Conservation (phyloP, 2,888 invertebrate species). For the Spialia ferax region DNA sequence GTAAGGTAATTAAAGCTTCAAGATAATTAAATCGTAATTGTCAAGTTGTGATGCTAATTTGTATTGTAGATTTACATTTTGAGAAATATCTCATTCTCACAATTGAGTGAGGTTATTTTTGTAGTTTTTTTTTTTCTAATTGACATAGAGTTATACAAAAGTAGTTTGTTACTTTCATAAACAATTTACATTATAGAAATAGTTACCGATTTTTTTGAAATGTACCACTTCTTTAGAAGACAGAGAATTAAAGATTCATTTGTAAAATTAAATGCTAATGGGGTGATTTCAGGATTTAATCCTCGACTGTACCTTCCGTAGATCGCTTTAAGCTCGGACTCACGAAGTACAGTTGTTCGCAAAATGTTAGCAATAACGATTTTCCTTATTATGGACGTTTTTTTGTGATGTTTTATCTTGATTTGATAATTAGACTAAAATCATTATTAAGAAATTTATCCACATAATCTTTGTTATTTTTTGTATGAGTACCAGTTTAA, state of each 20-base stretch:
- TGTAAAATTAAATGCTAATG: conserved; percentile 83
- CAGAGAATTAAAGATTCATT: conserved; percentile 78
- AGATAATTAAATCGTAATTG: no score
- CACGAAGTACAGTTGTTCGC: conserved; percentile 56
- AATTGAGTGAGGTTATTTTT: background rate
- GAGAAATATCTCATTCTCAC: conserved; percentile 21
- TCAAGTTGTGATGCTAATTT: conserved; percentile 37
- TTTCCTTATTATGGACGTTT: background rate
- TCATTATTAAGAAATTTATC: no score
- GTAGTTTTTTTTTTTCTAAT: background rate
- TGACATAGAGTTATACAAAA: background rate
- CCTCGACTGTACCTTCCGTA: conserved; percentile 65
- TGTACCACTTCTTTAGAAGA: conserved; percentile 52
- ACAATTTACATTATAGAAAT: background rate
- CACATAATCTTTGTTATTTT: no score
- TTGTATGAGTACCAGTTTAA: no score
- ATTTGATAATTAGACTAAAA: no score
- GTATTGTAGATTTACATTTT: conserved; percentile 20
- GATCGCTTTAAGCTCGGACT: conserved; percentile 62
- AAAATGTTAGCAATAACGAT: conserved; percentile 47
- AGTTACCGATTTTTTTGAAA: conserved; percentile 2
- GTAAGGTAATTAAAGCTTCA: conserved; percentile 30
- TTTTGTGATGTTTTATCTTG: background rate
- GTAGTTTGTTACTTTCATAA: background rate
- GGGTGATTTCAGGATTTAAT: conserved; percentile 74